Evolutionary conservation across 2,113 vertebrate species (phyloP).

Genomic region (Podilymbus podiceps): DNA sequence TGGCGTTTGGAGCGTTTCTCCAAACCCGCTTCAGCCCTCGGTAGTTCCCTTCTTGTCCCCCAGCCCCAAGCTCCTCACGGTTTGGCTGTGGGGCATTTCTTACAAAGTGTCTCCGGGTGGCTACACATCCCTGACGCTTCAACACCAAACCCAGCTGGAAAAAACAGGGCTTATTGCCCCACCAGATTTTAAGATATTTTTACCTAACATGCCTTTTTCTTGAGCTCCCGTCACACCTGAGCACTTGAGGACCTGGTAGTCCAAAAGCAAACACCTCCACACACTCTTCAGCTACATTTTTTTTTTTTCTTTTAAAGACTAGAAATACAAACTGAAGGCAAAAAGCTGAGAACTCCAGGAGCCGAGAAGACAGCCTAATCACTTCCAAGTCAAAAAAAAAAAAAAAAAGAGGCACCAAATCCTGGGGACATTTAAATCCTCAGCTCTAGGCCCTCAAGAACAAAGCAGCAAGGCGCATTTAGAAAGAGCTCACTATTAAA

Average conservation of each 20-base stretch:
- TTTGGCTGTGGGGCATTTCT: neutral
- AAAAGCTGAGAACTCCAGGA: neutral
- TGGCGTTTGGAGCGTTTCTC: neutral
- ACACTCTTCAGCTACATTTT: neutral
- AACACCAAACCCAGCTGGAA: neutral
- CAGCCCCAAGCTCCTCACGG: neutral
- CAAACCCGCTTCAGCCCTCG: neutral
- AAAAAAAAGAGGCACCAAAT: neutral
- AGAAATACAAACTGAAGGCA: neutral
- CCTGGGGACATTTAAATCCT: neutral
- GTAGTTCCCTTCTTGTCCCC: neutral
- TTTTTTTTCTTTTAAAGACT: neutral
- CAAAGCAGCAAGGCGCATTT: neutral
- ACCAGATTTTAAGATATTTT: neutral
- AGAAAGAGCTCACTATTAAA: neutral
- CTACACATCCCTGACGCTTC: neutral
- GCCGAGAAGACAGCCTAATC: neutral
- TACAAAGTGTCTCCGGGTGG: neutral
- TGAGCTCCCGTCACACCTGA: neutral
- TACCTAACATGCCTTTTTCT: neutral
- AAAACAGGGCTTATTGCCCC: neutral
- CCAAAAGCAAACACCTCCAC: neutral
- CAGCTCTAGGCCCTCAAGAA: neutral
- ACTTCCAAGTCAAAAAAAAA: neutral
- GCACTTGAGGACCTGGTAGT: neutral